Evolutionary conservation across 2,113 vertebrate genomes (phyloP), one percentile per base, ranked within the genome.

Genomic region (Engystomops pustulosus): DNA sequence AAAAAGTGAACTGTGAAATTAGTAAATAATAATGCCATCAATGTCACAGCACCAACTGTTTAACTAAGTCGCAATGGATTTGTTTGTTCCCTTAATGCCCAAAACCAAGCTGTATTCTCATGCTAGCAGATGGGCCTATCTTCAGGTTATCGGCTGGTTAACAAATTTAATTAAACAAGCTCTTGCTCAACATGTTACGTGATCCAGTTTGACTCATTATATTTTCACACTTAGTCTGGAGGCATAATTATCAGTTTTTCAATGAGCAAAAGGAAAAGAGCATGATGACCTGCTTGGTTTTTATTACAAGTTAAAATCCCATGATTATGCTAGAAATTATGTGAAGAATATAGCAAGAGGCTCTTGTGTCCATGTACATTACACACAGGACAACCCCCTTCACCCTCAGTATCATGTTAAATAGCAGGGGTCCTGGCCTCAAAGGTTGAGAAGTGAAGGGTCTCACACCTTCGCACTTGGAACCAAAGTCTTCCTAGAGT

Each of bases 121-220:
- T 49, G 41, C 25, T n/a, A 38, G 25, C 38, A 80, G 58, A 65
- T 67, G 78, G 71, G 38, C 32, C 41, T 49, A 23, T 80, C 36
- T 47, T 11, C 38, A 34, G 77, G 25, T 65, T 80, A 80, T 47
- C 25, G 41, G 55, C 60, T 80, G 23, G 60, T 65, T 49, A 69
- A 51, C 45, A 47, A 80, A 69, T 80, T 41, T 80, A 80, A 80
- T 80, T 69, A 62, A 62, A 80, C 15, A 62, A 69, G 47, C 27
- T 69, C 49, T 80, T 62, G 44, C 60, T 49, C 79, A 49, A 47
- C 44, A 69, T 69, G 41, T 80, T 80, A n/a, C 38, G n/a, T 68
- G 25, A 80, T 80, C 62, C 44, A 68, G 45, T 80, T 80, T 80
- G 79, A 30, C 79, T 80, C 62, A 51, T 53, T 69, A 51, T 69